Percentiles rank a stretch among this genome's conserved stretches.
These are phyloP conservation scores for Daptonema setosum DNA, from an alignment of 2,888 invertebrate species.

Conservation along the genomic window DNA sequence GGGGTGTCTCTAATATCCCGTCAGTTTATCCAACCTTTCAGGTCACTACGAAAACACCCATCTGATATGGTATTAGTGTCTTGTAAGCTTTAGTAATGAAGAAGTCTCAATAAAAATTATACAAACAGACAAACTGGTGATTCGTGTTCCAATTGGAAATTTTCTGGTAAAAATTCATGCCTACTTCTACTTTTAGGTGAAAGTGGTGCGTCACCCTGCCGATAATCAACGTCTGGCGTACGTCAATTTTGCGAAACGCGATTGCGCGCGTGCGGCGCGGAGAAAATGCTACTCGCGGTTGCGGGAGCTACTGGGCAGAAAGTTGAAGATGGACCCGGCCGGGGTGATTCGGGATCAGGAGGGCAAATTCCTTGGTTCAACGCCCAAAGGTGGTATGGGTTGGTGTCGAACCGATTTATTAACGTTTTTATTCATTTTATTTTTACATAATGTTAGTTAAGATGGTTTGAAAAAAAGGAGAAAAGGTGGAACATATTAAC, in stretches of 20 bases:
- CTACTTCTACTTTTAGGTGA: background rate
- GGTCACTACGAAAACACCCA: background rate
- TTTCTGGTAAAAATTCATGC: too few species aligned
- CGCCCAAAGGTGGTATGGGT: background rate
- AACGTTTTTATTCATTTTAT: too few species aligned
- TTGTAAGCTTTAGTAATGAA: too few species aligned
- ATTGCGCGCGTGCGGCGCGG: conserved; percentile 14
- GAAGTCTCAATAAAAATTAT: too few species aligned
- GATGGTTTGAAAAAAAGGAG: too few species aligned
- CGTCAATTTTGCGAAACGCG: conserved; percentile 21
- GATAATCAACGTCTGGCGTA: conserved; percentile 18
- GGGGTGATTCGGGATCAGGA: conserved; percentile 25
- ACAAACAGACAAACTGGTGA: too few species aligned
- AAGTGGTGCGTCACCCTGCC: background rate
- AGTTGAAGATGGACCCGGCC: conserved; percentile 22
- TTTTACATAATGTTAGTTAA: too few species aligned
- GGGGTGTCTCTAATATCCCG: too few species aligned
- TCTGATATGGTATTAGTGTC: too few species aligned
- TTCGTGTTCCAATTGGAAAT: background rate
- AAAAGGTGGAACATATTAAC: too few species aligned
- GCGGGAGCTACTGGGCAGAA: background rate
- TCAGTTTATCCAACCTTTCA: too few species aligned
- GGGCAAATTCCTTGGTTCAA: conserved; percentile 15
- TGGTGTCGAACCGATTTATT: too few species aligned
- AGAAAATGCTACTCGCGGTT: background rate